Conservation (phyloP, 1,140 invertebrate species). For the Araneus ventricosus region DNA sequence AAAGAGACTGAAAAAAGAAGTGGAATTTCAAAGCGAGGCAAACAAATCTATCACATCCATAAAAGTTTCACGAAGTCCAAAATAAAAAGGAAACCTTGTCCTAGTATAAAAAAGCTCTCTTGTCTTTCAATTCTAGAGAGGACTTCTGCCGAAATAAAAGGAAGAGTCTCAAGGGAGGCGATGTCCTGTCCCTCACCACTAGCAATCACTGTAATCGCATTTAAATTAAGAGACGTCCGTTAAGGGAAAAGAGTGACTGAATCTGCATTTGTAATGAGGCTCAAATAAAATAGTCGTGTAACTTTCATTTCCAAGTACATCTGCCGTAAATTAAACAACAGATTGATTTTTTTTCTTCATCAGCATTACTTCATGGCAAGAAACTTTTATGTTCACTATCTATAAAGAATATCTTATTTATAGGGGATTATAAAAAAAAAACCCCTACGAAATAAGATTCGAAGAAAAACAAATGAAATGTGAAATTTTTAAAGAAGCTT, state of each 20-base stretch:
- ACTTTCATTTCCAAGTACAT: background rate
- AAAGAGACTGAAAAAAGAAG: background rate
- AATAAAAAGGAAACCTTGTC: constrained; percentile 20
- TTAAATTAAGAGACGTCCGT: constrained; percentile 25
- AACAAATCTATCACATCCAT: constrained; percentile 60
- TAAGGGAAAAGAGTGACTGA: background rate
- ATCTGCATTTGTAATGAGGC: constrained; percentile 29
- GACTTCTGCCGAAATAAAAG: constrained; percentile 2
- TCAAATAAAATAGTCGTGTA: background rate
- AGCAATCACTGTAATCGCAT: constrained; percentile 38
- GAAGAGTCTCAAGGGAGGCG: background rate
- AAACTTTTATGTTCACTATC: no score
- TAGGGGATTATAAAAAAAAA: no score
- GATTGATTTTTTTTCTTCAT: no score
- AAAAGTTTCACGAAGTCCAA: constrained; percentile 35
- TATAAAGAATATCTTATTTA: no score
- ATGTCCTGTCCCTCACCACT: background rate
- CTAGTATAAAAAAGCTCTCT: background rate
- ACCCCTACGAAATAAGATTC: no score
- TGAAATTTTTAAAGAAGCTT: no score
- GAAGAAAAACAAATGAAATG: no score
- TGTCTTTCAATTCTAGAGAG: background rate
- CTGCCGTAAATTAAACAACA: no score
- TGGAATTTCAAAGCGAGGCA: constrained; percentile 35
- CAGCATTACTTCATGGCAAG: no score